Percentiles rank a stretch among this genome's conserved stretches.
Conservation (phyloP, 1,140 invertebrate genomes). For the Anthonomus grandis region DNA sequence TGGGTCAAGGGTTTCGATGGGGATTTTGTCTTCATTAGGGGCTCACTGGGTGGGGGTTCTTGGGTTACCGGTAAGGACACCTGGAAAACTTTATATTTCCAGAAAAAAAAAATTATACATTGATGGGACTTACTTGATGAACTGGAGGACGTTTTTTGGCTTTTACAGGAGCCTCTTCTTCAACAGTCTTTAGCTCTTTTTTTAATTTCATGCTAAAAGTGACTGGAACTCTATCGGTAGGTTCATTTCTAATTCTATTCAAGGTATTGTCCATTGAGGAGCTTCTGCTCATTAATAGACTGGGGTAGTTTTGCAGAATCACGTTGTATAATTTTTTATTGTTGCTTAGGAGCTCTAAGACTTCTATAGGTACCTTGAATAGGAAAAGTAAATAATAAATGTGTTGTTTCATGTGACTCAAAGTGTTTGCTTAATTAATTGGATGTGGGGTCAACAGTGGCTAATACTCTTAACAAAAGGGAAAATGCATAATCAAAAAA, state of each 20-base stretch:
- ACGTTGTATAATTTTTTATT: conserved; percentile 68
- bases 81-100: conserved; percentile 13
- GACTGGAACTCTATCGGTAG: conserved; percentile 51
- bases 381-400: too few relatives aligned
- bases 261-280: conserved; percentile 59
- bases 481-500: too few relatives aligned
- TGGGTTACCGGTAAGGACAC: conserved; percentile 33
- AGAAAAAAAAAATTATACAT: not conserved
- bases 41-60: conserved; percentile 25
- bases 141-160: conserved; percentile 15
- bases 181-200: conserved; percentile 39
- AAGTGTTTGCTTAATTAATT: too few relatives aligned
- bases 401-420: too few relatives aligned
- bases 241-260: conserved; percentile 48
- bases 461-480: too few relatives aligned
- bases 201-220: conserved; percentile 63
- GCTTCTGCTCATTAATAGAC: conserved; percentile 60
- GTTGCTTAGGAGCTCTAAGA: conserved; percentile 60
- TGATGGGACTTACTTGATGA: conserved; percentile 34
- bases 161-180: too few relatives aligned
- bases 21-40: conserved; percentile 25
- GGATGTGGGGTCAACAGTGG: too few relatives aligned
- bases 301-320: conserved; percentile 70
- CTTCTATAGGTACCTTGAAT: conserved; percentile 64
- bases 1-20: conserved; percentile 4